Evolutionary conservation across 2,888 invertebrate species (phyloP).

Genomic region (Dryocosmus kuriphilus): DNA sequence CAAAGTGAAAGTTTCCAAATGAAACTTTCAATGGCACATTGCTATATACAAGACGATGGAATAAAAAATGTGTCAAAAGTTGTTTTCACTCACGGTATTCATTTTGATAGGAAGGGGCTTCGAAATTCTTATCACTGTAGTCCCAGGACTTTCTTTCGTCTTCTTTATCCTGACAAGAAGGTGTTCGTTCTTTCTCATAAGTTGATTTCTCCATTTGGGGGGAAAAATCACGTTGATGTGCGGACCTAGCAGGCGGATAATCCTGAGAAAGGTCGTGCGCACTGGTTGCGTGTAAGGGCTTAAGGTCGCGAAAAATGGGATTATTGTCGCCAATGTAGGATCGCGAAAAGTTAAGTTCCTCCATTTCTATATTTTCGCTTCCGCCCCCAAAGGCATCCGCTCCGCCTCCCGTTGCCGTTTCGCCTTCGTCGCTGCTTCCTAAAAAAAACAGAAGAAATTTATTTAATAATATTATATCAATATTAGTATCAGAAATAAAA

Average conservation of each 20-base stretch:
- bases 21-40: too few relatives aligned
- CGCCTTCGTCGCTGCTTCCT: conserved; percentile 80
- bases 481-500: background rate
- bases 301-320: conserved; percentile 64
- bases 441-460: conserved; percentile 47
- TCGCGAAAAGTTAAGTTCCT: conserved; percentile 64
- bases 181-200: conserved; percentile 13
- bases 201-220: conserved; percentile 41
- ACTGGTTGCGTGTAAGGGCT: conserved; percentile 60
- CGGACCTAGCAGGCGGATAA: conserved; percentile 59
- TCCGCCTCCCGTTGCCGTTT: conserved; percentile 78
- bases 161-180: conserved; percentile 54
- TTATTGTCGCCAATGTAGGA: conserved; percentile 57
- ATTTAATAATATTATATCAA: background rate
- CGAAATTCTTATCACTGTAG: conserved; percentile 59
- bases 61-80: too few relatives aligned
- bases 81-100: conserved; percentile 64
- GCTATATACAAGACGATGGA: too few relatives aligned
- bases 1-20: too few relatives aligned
- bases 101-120: conserved; percentile 54
- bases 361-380: conserved; percentile 78
- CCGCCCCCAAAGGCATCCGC: conserved; percentile 77
- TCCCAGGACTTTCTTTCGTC: conserved; percentile 68
- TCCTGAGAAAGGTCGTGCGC: conserved; percentile 63
- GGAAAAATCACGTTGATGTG: conserved; percentile 53